Conservation (phyloP, 1,140 invertebrate species). For the Meteorus sp. region DNA sequence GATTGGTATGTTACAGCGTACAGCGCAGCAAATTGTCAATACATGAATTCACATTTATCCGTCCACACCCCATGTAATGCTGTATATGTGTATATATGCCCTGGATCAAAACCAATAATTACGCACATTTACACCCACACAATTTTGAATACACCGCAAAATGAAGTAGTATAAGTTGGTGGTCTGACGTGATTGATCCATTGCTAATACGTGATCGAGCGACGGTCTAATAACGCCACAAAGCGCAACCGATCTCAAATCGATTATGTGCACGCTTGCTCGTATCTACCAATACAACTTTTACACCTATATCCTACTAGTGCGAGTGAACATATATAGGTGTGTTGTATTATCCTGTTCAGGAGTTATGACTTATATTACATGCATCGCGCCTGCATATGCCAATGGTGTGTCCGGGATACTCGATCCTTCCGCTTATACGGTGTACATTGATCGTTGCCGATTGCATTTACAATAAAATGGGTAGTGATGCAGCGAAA, state of each 20-base stretch:
- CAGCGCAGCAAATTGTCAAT: constrained; percentile 34
- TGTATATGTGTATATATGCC: background rate
- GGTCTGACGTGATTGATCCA: constrained; percentile 19
- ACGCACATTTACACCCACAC: constrained; percentile 18
- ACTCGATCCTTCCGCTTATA: constrained; percentile 11
- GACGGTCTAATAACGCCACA: constrained; percentile 7
- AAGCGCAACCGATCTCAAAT: background rate
- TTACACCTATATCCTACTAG: background rate
- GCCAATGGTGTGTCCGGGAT: constrained; percentile 1
- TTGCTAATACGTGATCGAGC: constrained; percentile 23
- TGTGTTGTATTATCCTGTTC: background rate
- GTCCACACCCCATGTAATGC: too few relatives aligned
- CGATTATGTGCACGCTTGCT: background rate
- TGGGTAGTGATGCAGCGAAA: background rate
- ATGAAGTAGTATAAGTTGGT: background rate
- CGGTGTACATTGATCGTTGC: constrained; percentile 1
- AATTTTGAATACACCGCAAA: background rate
- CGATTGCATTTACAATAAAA: background rate
- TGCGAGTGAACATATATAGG: background rate
- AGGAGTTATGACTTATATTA: background rate
- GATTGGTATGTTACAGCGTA: too few relatives aligned
- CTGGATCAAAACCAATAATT: constrained; percentile 14
- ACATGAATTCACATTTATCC: too few relatives aligned
- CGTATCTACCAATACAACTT: background rate
- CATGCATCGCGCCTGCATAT: background rate